phyloP scores from a whole-genome alignment of 2,113 vertebrate species.

The Phylloscopus trochilus region DNA sequence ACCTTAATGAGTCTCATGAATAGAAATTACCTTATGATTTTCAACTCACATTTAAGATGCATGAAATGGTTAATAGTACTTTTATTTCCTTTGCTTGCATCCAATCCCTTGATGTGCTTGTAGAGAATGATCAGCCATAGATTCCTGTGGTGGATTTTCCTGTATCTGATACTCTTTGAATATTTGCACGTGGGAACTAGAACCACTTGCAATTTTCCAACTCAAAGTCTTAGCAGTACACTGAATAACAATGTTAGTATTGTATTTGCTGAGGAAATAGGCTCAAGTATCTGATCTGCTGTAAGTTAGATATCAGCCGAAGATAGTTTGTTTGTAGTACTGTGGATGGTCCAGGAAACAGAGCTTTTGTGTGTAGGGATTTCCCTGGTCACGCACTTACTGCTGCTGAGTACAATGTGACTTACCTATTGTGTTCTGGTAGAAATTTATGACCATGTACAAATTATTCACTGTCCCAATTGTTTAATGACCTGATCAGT shows the following conservation, averaged over 20 bases:
- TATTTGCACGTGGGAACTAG: neutral
- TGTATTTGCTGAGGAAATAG: neutral
- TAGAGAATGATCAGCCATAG: neutral
- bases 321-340: neutral
- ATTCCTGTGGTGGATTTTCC: neutral
- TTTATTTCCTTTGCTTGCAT: neutral
- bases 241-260: neutral
- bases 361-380: neutral
- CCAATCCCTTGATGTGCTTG: neutral
- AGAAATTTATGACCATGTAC: neutral
- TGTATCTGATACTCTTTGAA: neutral
- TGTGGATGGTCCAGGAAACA: neutral
- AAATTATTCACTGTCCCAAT: neutral
- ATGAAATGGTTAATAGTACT: neutral
- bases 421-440: neutral
- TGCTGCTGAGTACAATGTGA: neutral
- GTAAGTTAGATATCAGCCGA: neutral
- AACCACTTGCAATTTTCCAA: neutral
- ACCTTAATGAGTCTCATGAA: neutral
- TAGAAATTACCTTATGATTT: neutral
- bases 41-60: neutral
- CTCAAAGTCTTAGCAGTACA: neutral
- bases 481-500: neutral
- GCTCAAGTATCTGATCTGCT: neutral
- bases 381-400: neutral